Conservation (phyloP, 2,888 invertebrate species). For the Cremastinae sp. region DNA sequence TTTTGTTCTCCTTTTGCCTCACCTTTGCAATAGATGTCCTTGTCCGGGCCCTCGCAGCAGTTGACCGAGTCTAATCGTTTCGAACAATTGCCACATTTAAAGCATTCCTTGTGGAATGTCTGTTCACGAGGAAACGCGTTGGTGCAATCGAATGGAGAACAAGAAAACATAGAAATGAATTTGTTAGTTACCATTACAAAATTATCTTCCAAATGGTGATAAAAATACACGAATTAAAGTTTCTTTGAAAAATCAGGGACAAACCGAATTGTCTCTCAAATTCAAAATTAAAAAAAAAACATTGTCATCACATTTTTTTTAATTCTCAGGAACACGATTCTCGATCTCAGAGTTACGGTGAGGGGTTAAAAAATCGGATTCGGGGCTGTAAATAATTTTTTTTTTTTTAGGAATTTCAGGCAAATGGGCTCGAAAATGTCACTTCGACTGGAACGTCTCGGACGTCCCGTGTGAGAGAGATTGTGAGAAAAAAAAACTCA, state of each 20-base stretch:
- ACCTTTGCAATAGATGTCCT: conserved; percentile 98
- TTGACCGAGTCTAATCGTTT: conserved; percentile 94
- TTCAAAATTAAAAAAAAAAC: conserved; percentile 2
- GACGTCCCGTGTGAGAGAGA: conserved; percentile 21
- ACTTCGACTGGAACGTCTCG: conserved; percentile 32
- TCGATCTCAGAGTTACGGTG: conserved; percentile 1
- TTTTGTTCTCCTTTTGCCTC: conserved; percentile 69
- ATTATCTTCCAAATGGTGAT: background rate
- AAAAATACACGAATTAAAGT: conserved; percentile 18
- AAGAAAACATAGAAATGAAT: conserved; percentile 44
- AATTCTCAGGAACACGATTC: too few species aligned
- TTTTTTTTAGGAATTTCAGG: too few species aligned
- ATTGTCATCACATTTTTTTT: too few species aligned
- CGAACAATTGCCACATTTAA: conserved; percentile 93
- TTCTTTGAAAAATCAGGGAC: conserved; percentile 1
- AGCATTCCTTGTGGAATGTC: conserved; percentile 96
- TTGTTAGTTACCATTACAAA: conserved; percentile 56
- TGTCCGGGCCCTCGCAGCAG: conserved; percentile 96
- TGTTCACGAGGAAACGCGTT: conserved; percentile 81
- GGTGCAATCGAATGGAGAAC: conserved; percentile 38
- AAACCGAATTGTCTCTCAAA: background rate
- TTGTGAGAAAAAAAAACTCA: conserved; percentile 63
- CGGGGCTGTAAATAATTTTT: too few species aligned
- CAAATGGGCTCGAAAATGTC: conserved; percentile 11
- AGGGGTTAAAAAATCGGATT: background rate